Percentiles rank a stretch among this genome's conserved stretches.
phyloP scores from a whole-genome alignment of 2,797 vertebrate genomes.

The Gallirallus australis region DNA sequence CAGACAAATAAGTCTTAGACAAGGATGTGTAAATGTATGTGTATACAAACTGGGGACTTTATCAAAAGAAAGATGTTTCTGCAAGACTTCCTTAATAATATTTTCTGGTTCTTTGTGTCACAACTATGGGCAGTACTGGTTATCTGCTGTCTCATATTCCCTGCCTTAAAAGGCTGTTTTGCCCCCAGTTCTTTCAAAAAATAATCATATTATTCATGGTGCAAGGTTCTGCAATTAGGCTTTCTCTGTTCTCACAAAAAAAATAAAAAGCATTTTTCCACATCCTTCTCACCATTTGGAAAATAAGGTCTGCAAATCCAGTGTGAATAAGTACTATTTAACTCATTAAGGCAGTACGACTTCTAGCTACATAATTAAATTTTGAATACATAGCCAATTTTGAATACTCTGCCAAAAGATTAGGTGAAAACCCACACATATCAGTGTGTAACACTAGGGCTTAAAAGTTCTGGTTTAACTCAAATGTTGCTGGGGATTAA shows the following conservation, averaged over 20 bases:
- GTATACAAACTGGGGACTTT: background rate
- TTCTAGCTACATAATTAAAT: background rate
- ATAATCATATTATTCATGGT: background rate
- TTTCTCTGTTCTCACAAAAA: background rate
- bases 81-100: background rate
- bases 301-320: background rate
- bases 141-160: background rate
- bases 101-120: background rate
- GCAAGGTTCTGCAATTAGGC: background rate
- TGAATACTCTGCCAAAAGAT: background rate
- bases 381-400: background rate
- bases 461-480: background rate
- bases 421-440: background rate
- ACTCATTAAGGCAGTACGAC: background rate
- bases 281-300: background rate
- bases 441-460: background rate
- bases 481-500: background rate
- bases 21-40: background rate
- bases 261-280: background rate
- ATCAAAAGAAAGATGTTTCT: background rate
- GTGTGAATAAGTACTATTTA: background rate
- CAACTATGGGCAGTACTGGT: background rate
- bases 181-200: background rate
- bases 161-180: background rate
- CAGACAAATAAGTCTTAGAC: background rate